These are phyloP conservation scores for Lasioglossum villosulum DNA, from an alignment of 2,888 invertebrate genomes.

Conservation along the genomic window DNA sequence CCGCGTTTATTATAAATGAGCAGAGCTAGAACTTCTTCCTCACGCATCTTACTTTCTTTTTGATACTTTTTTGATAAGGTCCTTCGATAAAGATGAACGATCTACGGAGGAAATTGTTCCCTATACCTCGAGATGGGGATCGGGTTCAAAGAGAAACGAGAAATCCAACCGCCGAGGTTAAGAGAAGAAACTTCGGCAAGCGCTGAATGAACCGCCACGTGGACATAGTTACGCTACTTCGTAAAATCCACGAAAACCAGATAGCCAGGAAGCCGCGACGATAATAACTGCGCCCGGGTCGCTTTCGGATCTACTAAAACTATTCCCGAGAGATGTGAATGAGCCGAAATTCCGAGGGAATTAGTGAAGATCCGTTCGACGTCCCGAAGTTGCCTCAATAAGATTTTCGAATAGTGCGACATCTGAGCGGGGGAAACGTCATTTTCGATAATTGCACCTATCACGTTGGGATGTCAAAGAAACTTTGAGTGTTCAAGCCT, in stretches of 20 bases:
- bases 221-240: conserved; percentile 5
- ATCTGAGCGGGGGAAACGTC: background rate
- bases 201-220: conserved; percentile 3
- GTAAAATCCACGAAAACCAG: conserved; percentile 51
- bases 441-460: conserved; percentile 7
- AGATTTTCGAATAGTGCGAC: conserved; percentile 3
- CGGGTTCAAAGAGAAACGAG: background rate
- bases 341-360: conserved; percentile 31
- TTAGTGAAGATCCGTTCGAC: conserved; percentile 26
- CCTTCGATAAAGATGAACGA: background rate
- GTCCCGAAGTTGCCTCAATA: conserved; percentile 12
- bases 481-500: background rate
- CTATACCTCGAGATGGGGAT: conserved; percentile 14
- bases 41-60: background rate
- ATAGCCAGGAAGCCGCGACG: conserved; percentile 15
- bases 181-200: background rate
- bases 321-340: conserved; percentile 12
- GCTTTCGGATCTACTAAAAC: conserved; percentile 18
- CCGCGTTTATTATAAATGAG: background rate
- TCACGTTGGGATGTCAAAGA: background rate
- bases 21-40: background rate
- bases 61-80: background rate
- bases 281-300: conserved; percentile 29
- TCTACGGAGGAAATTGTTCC: conserved; percentile 16
- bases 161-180: background rate